Conservation (phyloP, 2,113 vertebrate genomes). For the Ovis canadensis region DNA sequence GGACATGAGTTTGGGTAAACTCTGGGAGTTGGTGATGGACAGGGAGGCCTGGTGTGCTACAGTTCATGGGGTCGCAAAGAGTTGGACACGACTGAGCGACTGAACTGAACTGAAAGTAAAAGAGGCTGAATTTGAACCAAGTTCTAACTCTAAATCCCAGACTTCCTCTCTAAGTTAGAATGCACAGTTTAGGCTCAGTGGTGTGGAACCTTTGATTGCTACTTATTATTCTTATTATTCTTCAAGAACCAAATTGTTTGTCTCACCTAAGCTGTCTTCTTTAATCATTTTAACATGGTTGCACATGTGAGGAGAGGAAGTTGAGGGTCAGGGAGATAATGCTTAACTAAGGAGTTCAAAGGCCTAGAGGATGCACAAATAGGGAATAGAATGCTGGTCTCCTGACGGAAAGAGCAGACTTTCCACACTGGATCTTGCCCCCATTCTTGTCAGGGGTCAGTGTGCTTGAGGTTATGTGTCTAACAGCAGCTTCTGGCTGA, state of each 20-base stretch:
- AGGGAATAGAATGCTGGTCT: background rate
- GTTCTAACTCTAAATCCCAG: background rate
- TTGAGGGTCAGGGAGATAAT: background rate
- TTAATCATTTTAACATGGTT: background rate
- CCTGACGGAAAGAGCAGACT: fast-evolving
- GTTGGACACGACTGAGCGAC: fast-evolving
- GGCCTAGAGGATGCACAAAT: background rate
- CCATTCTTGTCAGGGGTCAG: background rate
- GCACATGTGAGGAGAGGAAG: background rate
- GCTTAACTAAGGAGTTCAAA: background rate
- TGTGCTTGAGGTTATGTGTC: background rate
- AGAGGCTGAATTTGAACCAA: background rate
- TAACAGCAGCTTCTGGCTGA: background rate
- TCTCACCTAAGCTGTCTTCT: background rate
- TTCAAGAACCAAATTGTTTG: background rate
- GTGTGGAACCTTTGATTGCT: background rate
- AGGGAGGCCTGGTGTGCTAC: background rate
- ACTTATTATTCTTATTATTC: background rate
- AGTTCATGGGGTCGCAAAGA: background rate
- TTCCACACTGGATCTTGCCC: background rate
- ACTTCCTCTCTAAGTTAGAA: background rate
- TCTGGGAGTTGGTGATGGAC: background rate
- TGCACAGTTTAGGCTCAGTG: background rate
- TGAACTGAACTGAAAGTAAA: background rate
- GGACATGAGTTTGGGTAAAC: background rate